Evolutionary conservation across 2,113 vertebrate species (phyloP), one percentile per base, ranked within the genome.

Genomic region (Cheirogaleus medius): DNA sequence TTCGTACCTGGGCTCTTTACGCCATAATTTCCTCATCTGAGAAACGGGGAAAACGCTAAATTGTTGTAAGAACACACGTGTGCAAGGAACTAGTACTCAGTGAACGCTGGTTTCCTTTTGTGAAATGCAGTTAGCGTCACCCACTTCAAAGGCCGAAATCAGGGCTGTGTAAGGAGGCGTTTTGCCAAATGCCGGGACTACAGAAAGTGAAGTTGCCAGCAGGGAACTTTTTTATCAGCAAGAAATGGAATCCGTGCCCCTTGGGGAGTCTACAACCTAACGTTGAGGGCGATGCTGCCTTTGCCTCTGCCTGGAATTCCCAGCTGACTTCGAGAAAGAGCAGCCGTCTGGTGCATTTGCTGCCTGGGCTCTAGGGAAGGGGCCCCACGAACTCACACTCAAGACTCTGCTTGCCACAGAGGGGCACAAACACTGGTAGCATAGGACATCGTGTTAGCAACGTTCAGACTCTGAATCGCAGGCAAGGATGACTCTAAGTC

Each of bases 231-330:
- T 58, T 44, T 10, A 66, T 49, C 20, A 15, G 44, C 42, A 39
- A 52, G 14, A 68, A 87, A 60, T 10, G 25, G 32, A 87, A 42
- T 20, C 47, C 11, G 21, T 1, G 39, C 52, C 21, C 18, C 1
- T 34, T 0, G 0, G 0, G 2, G 39, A 34, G n/a, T 63, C 25
- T 49, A 77, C 32, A 29, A 17, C 60, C 42, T 34, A 17, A 37
- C 9, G 25, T 10, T 8, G 3, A 85, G 23, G 12, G 34, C 1
- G 7, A n/a, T 4, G 37, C 32, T 18, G 52, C 25, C 37, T 3
- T 10, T 9, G 17, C 34, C 14, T 34, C 49, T 18, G 42, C 15
- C 42, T 6, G 58, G 74, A 81, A 32, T 60, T 29, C 37, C 80
- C 6, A 1, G 20, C 60, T 5, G 80, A 60, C 23, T 25, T 12